phyloP scores from a whole-genome alignment of 2,113 vertebrate species.

The Phylloscopus trochiloides region DNA sequence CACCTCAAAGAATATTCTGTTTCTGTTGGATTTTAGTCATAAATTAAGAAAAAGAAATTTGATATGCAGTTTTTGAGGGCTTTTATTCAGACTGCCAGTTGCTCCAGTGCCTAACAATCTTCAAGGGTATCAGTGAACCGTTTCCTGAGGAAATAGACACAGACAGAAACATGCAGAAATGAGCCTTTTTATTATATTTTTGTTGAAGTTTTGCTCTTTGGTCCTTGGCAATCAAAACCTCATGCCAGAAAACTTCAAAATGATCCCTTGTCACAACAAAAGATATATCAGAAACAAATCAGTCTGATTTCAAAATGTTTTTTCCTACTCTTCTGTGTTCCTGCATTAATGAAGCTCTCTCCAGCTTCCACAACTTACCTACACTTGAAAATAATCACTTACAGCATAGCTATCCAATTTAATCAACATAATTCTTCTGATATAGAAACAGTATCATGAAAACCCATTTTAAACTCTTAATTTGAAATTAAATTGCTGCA shows the following conservation, averaged over 20 bases:
- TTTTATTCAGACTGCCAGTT: neutral
- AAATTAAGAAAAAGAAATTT: neutral
- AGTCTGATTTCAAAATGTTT: neutral
- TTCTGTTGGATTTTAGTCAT: neutral
- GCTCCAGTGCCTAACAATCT: neutral
- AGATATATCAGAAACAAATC: neutral
- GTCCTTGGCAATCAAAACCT: neutral
- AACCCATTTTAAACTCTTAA: neutral
- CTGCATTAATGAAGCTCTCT: neutral
- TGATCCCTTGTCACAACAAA: neutral
- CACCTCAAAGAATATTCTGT: neutral
- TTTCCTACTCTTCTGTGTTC: neutral
- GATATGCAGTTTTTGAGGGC: neutral
- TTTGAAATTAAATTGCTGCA: neutral
- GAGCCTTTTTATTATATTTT: neutral
- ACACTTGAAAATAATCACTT: neutral
- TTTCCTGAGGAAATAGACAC: neutral
- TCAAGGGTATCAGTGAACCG: neutral
- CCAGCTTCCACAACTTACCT: neutral
- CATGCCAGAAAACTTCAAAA: neutral
- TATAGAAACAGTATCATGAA: neutral
- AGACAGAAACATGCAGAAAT: neutral
- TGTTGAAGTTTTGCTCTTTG: neutral
- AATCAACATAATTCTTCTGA: neutral
- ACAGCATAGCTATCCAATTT: neutral